Conservation (phyloP, 2,888 invertebrate genomes). For the Dione vanillae region DNA sequence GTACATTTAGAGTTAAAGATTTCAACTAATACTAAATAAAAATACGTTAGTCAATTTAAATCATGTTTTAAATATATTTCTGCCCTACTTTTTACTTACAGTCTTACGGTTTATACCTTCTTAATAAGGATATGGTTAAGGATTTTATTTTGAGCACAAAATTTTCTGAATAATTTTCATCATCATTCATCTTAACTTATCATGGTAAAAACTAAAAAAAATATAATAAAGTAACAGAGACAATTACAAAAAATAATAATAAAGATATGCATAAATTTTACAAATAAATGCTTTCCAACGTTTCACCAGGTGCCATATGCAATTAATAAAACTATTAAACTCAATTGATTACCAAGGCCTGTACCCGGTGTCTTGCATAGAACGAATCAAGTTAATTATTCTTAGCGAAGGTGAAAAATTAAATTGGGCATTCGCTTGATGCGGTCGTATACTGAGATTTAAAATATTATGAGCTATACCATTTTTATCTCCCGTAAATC, state of each 20-base stretch:
- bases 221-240: neutral
- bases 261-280: neutral
- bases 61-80: too few species aligned
- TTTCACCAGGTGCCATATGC: constrained; percentile 49
- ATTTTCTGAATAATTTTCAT: too few species aligned
- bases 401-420: constrained; percentile 73
- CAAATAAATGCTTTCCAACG: constrained; percentile 23
- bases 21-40: too few species aligned
- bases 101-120: too few species aligned
- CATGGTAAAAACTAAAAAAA: neutral
- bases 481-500: constrained; percentile 78
- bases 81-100: too few species aligned
- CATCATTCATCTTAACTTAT: too few species aligned
- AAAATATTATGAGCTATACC: constrained; percentile 81
- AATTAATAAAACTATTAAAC: constrained; percentile 70
- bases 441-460: constrained; percentile 72
- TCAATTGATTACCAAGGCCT: constrained; percentile 67
- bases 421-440: constrained; percentile 70
- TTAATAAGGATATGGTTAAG: too few species aligned
- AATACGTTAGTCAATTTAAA: too few species aligned
- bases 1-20: too few species aligned
- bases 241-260: neutral
- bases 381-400: constrained; percentile 81
- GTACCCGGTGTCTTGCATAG: constrained; percentile 63
- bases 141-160: too few species aligned